Conservation (phyloP, 2,888 invertebrate species). For the Pedicia rivosa region DNA sequence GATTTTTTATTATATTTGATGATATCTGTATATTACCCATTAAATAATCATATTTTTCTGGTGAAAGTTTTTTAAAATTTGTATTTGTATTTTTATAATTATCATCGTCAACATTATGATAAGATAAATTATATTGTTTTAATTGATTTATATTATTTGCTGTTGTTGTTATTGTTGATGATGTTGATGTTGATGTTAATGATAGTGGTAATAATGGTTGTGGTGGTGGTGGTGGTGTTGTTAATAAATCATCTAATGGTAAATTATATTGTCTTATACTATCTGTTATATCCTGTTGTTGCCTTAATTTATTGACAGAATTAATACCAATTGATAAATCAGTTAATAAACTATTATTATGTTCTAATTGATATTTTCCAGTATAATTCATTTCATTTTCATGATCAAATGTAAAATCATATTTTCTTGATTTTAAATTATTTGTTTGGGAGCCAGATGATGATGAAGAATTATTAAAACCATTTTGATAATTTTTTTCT, state of each 20-base stretch:
- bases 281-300: slow-evolving; percentile 7
- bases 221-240: no score
- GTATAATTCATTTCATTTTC: no score
- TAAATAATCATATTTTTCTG: slow-evolving; percentile 23
- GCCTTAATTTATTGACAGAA: no score
- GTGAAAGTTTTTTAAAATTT: slow-evolving; percentile 27
- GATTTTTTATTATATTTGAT: background rate
- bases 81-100: slow-evolving; percentile 23
- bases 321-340: no score
- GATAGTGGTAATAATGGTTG: no score
- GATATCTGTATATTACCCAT: no score
- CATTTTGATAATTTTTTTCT: slow-evolving; percentile 8
- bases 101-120: slow-evolving; percentile 16
- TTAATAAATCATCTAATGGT: background rate
- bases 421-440: no score
- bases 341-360: no score
- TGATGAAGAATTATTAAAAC: no score
- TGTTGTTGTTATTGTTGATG: background rate
- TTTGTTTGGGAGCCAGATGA: no score
- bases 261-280: slow-evolving; percentile 11
- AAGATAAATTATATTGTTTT: background rate
- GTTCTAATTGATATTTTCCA: no score
- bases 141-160: background rate
- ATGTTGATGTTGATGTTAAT: background rate
- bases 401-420: no score